Evolutionary conservation across 2,888 invertebrate species (phyloP), one percentile per base, ranked within the genome.

Genomic region (Drosophila quinaria): DNA sequence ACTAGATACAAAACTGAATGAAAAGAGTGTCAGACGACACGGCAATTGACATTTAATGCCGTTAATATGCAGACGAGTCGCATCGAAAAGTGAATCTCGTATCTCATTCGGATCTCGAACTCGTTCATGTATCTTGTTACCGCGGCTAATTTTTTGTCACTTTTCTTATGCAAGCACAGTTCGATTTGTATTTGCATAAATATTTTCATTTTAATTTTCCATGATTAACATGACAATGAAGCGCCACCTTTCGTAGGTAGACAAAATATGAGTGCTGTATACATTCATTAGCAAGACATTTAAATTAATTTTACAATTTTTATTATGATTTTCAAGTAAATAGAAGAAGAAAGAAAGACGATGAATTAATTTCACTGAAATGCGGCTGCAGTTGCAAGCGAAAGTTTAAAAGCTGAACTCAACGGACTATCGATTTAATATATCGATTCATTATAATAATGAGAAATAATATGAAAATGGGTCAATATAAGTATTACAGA

Each of bases 301-400:
- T 86, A 90, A 90, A 90, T 90, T 87, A 88, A 88, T 90, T 85
- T 90, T 66, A 46, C 46, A 69, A 52, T 71, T 74, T 78, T 77
- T 80, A 74, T 70, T 54, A 58, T 29, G 44, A 46, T 42, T 64
- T 55, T 44, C 13, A 10, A 31, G 13, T 29, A 29, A 29, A 8
- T 3, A 5, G 13, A 54, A 31, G 17, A 15, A 31, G 11, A 49
- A 33, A 33, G 13, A 49, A 33, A 49, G 11, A 31, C 31, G 6
- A 25, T 25, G 25, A 46, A 46, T 44, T 6, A 13, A 22, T 44
- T 25, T n/a, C 8, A n/a, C 6, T 15, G 22, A 1, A n/a, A 15
- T n/a, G 6, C n/a, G n/a, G 10, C 19, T 49, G 41, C 56, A 42
- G 15, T 17, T 31, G 25, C 11, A 31, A 39, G 75, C 47, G 73